A percentile compares a stretch with the other conserved stretches of the same genome.
Conservation (phyloP, 2,797 vertebrate genomes). For the Catharus ustulatus region DNA sequence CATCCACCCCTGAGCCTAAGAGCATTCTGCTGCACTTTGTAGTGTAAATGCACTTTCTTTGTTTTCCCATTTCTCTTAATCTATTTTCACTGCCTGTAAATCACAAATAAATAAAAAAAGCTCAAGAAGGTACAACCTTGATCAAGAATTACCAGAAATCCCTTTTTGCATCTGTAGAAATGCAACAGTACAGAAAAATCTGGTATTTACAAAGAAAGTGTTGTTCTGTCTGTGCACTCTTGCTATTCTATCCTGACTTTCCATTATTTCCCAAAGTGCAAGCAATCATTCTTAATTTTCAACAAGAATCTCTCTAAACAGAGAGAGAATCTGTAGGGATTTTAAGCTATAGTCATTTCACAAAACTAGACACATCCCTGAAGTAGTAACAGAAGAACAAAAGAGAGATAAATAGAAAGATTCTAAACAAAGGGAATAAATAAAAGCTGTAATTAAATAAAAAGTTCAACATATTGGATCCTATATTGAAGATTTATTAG, state of each 20-base stretch:
- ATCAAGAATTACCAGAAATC: neutral
- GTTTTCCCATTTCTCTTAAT: neutral
- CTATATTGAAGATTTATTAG: neutral
- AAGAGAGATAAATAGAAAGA: conserved; percentile 15
- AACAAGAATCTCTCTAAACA: conserved; percentile 16
- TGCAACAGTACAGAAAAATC: neutral
- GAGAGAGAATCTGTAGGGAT: neutral
- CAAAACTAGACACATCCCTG: neutral
- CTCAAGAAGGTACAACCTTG: neutral
- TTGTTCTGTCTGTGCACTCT: neutral
- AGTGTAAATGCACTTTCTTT: neutral
- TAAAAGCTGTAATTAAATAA: conserved; percentile 14
- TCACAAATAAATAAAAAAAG: neutral
- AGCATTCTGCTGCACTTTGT: neutral
- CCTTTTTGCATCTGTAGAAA: conserved; percentile 4
- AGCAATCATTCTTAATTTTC: conserved; percentile 46
- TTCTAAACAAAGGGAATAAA: conserved; percentile 35
- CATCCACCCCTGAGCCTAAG: neutral
- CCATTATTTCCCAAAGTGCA: neutral
- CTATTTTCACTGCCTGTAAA: neutral
- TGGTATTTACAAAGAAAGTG: neutral
- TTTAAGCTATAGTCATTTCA: conserved; percentile 15
- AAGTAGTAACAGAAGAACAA: neutral
- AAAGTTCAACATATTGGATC: neutral
- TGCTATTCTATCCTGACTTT: neutral